Evolutionary conservation across 2,888 invertebrate genomes (phyloP), one percentile per base, ranked within the genome.

Genomic region (Monochamus alternatus): DNA sequence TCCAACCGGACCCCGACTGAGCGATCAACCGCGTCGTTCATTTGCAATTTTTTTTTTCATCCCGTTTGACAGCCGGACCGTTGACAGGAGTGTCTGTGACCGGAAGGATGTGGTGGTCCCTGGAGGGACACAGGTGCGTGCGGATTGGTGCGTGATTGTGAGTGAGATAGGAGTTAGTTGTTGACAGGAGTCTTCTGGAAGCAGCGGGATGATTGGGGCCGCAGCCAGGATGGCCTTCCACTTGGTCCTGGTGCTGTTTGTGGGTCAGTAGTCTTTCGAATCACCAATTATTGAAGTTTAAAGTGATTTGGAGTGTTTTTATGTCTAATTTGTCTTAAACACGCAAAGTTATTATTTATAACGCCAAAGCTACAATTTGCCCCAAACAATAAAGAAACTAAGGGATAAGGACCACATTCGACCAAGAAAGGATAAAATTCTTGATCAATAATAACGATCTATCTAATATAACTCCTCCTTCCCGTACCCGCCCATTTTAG

Each of bases 1-100:
- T 73, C 65, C 67, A 72, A 77, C 76, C 79, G 74, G 72, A 75
- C 77, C 72, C 75, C 79, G 73, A 75, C 77, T 70, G 43, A 76
- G 72, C 14, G 51, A 60, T 47, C 74, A 78, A 67, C 58, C 65
- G 64, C 69, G 22, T 14, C 74, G 38, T 62, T 43, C 58, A 31
- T 9, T 44, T 7, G 22, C 55, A 14, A n/a, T 55, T 30, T 52
- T 60, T 68, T 69, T 69, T 69, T 38, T 62, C 58, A 10, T 55
- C 31, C n/a, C 31, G 14, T 22, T 47, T 69, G 47, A 47, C 47
- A 47, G 47, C 47, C 12, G 47, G 1, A 3, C 44, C 47, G 47
- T 3, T 9, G 12, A 12, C 47, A 12, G 47, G 10, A 47, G 47
- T 47, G 47, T 8, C 12, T 63, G 62, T 43, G 43, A 63, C 43